Conservation (phyloP, 2,113 vertebrate species). For the Micromys minutus region DNA sequence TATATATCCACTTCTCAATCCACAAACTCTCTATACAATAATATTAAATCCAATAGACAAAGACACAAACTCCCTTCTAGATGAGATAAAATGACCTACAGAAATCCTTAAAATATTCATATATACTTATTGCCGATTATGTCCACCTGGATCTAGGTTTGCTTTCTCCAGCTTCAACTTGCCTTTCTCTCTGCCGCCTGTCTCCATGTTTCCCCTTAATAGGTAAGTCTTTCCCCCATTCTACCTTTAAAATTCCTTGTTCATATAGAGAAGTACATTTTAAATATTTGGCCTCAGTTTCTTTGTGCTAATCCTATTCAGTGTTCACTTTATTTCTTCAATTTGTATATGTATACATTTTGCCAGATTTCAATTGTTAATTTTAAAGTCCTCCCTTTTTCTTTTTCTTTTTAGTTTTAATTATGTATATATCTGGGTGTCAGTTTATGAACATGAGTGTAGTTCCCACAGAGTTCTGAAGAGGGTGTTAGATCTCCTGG, state of each 20-base stretch:
- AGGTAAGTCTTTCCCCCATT: background rate
- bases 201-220: background rate
- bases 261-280: background rate
- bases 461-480: background rate
- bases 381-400: no score
- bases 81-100: no score
- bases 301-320: background rate
- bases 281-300: background rate
- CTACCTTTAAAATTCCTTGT: slow-evolving; percentile 48
- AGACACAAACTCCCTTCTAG: no score
- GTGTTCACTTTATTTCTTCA: background rate
- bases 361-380: no score
- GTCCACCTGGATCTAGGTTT: no score
- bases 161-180: no score
- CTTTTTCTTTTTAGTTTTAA: background rate
- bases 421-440: background rate
- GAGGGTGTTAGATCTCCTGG: background rate
- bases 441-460: background rate
- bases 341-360: background rate
- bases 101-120: no score
- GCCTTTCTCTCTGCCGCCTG: no score
- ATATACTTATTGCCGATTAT: no score
- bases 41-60: no score
- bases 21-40: no score
- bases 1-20: no score